These are phyloP conservation scores for Cladopsammia gracilis DNA, from an alignment of 64 coral and sea anemone species.

Conservation along the genomic window DNA sequence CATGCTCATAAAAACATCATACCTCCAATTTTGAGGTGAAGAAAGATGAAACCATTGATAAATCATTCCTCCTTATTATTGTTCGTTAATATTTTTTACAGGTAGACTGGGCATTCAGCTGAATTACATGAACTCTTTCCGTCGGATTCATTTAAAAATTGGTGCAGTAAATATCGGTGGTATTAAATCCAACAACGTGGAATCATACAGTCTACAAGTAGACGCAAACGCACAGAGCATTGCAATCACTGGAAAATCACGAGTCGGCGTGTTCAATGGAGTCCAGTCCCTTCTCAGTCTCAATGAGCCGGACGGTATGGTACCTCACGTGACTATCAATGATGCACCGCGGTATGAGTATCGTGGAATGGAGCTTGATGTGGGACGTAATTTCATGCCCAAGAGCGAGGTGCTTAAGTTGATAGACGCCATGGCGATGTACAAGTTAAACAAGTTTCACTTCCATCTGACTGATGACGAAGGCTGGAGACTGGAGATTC, in stretches of 20 bases:
- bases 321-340: constrained; percentile 56
- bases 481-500: constrained; percentile 91
- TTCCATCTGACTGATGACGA: constrained; percentile 90
- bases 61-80: not conserved
- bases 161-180: constrained; percentile 46
- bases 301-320: constrained; percentile 53
- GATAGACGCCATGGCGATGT: constrained; percentile 82
- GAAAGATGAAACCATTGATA: not conserved
- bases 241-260: constrained; percentile 40
- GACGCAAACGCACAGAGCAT: constrained; percentile 20
- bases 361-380: constrained; percentile 87
- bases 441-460: constrained; percentile 88
- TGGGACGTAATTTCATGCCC: constrained; percentile 85
- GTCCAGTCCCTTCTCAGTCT: constrained; percentile 84
- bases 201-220: constrained; percentile 59
- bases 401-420: constrained; percentile 79
- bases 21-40: too few species aligned
- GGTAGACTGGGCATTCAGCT: constrained; percentile 13
- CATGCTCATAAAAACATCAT: too few species aligned
- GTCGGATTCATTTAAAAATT: constrained; percentile 47
- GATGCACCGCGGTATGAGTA: constrained; percentile 83
- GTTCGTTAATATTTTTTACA: not conserved
- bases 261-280: constrained; percentile 74
- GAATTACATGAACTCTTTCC: constrained; percentile 18
- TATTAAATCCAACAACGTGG: constrained; percentile 24